Percentiles rank a stretch among this genome's conserved stretches.
phyloP scores from a whole-genome alignment of 2,888 invertebrate genomes.

The Dolomedes plantarius region DNA sequence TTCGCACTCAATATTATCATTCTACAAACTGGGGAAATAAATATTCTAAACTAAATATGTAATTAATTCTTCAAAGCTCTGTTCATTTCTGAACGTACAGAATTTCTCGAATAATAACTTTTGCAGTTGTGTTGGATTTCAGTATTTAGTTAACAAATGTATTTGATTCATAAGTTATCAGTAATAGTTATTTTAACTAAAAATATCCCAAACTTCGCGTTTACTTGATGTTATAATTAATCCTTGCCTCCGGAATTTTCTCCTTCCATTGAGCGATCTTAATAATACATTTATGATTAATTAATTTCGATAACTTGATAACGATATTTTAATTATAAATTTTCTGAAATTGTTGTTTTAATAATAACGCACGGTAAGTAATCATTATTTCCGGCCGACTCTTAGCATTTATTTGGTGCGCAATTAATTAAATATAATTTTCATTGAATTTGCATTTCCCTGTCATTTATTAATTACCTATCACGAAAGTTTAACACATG shows the following conservation, averaged over 20 bases:
- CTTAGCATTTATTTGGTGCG: background rate
- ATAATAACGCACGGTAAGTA: background rate
- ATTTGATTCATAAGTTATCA: too few species aligned
- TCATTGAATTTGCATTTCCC: background rate
- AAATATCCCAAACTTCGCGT: background rate
- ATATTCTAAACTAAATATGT: too few species aligned
- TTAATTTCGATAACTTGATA: conserved; percentile 5
- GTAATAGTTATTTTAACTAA: background rate
- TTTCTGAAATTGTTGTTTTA: background rate
- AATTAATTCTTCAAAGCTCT: too few species aligned
- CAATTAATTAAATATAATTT: background rate
- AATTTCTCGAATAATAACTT: too few species aligned
- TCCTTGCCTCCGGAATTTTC: background rate
- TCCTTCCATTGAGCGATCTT: background rate
- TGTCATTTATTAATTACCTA: background rate
- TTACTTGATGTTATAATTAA: background rate
- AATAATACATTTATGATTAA: background rate
- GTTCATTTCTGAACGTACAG: too few species aligned
- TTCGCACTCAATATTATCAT: too few species aligned
- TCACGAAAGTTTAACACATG: background rate
- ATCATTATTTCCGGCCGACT: background rate
- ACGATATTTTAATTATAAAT: background rate
- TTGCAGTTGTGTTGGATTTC: too few species aligned
- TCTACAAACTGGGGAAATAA: too few species aligned
- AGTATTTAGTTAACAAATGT: too few species aligned